Conservation (phyloP, 2,888 invertebrate genomes). For the Eledone cirrhosa region DNA sequence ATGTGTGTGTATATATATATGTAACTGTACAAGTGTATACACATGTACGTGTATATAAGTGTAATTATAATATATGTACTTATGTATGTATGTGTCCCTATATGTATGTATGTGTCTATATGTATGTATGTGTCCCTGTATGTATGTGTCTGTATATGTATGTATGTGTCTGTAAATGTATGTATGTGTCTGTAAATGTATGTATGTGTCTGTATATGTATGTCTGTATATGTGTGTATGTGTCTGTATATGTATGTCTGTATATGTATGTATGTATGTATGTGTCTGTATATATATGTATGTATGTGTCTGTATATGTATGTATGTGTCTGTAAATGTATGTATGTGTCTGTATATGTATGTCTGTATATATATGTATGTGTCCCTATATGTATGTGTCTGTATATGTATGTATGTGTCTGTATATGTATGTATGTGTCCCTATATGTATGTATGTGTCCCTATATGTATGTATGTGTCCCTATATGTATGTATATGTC, state of each 20-base stretch:
- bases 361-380: not conserved
- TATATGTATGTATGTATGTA: not conserved
- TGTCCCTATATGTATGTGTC: not conserved
- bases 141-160: conserved; percentile 18
- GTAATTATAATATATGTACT: too few species aligned
- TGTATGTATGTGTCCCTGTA: not conserved
- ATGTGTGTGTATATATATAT: conserved; percentile 34
- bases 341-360: too few species aligned
- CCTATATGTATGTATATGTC: conserved; percentile 3
- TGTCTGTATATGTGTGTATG: not conserved
- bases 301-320: not conserved
- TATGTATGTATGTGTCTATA: too few species aligned
- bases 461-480: not conserved
- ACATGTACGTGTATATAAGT: too few species aligned
- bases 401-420: not conserved
- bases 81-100: too few species aligned
- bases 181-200: conserved; percentile 25
- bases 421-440: not conserved
- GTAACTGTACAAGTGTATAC: conserved; percentile 36
- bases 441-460: not conserved
- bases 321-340: too few species aligned
- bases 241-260: not conserved
- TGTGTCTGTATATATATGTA: not conserved
- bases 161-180: conserved; percentile 27
- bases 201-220: conserved; percentile 2